phyloP scores from a whole-genome alignment of 2,113 vertebrate genomes.

The Grantiella picta region DNA sequence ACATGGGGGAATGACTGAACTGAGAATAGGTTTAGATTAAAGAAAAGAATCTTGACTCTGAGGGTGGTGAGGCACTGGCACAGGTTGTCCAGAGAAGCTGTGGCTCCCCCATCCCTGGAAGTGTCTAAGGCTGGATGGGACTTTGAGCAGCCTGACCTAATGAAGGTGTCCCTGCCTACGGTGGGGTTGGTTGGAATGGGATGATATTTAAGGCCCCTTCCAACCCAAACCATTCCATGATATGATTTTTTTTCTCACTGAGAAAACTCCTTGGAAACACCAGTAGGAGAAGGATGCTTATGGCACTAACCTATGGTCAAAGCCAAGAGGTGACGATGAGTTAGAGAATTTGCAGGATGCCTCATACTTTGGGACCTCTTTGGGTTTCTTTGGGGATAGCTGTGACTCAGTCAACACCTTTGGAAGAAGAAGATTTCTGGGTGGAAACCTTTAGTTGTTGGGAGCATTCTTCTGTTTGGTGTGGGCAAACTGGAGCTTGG shows the following conservation, averaged over 20 bases:
- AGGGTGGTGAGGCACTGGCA: background rate
- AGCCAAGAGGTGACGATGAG: background rate
- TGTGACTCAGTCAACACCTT: background rate
- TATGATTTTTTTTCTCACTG: background rate
- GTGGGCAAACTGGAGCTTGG: background rate
- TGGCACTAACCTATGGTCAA: background rate
- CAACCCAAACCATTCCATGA: background rate
- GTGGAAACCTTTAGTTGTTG: background rate
- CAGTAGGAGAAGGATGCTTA: accelerated
- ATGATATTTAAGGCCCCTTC: background rate
- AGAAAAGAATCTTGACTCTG: background rate
- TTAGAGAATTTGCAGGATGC: background rate
- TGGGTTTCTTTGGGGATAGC: background rate
- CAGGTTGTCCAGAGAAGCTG: background rate
- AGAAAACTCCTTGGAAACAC: background rate
- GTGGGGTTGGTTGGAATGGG: background rate
- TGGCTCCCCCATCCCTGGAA: background rate
- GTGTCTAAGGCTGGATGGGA: background rate
- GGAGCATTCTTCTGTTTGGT: background rate
- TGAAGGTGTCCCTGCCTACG: background rate
- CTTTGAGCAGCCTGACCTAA: background rate
- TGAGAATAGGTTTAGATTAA: background rate
- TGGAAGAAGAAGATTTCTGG: background rate
- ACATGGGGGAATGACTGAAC: background rate
- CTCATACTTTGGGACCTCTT: background rate